Percentiles rank a stretch among this genome's conserved stretches.
Evolutionary conservation across 1,140 invertebrate genomes (phyloP).

Genomic region (Maconellicoccus hirsutus): DNA sequence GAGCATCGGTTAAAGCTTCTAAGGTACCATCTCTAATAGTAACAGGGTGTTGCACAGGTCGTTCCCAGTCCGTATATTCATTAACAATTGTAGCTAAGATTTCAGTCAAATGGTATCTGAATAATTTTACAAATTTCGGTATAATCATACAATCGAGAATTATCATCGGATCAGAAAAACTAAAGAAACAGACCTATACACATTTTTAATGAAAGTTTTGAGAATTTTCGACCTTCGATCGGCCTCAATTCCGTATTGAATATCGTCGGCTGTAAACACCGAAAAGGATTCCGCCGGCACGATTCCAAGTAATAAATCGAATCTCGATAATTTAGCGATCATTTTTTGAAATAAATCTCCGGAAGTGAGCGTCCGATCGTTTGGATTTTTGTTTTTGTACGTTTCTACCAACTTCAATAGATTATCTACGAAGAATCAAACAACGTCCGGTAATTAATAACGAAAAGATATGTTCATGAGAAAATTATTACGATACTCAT

Average conservation of each 20-base stretch:
- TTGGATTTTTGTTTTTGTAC: neutral
- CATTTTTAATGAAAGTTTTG: constrained; percentile 83
- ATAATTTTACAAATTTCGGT: constrained; percentile 10
- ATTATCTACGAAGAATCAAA: neutral
- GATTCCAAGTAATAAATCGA: constrained; percentile 88
- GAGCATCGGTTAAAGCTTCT: constrained; percentile 84
- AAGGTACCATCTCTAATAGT: constrained; percentile 70
- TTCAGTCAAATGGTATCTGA: constrained; percentile 54
- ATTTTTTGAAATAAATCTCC: constrained; percentile 42
- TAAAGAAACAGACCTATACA: constrained; percentile 56
- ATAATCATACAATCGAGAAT: too few relatives aligned
- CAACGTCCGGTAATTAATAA: neutral
- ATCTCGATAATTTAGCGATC: constrained; percentile 59
- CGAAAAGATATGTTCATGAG: neutral
- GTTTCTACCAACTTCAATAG: constrained; percentile 1
- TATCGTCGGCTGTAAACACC: constrained; percentile 77
- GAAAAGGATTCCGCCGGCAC: constrained; percentile 76
- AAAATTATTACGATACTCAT: too few relatives aligned
- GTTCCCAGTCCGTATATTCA: constrained; percentile 95
- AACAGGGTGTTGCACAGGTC: constrained; percentile 81
- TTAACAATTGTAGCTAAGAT: constrained; percentile 82
- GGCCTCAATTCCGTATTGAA: constrained; percentile 82
- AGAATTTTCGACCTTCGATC: constrained; percentile 77
- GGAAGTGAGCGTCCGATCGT: neutral
- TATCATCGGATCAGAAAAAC: too few relatives aligned